Conservation (phyloP, 2,888 invertebrate species). For the Xanthia togata region DNA sequence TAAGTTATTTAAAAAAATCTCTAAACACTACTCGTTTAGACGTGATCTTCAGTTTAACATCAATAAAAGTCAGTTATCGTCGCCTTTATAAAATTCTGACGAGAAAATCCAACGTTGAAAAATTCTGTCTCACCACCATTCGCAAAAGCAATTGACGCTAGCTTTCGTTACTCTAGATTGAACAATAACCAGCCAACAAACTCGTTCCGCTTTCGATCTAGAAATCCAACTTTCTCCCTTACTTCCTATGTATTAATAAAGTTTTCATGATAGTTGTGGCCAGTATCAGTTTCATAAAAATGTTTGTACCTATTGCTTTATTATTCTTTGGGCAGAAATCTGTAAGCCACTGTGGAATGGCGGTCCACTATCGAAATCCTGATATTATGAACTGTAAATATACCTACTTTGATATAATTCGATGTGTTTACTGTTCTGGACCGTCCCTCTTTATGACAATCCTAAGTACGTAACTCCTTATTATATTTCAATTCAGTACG, state of each 20-base stretch:
- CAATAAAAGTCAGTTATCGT: no score
- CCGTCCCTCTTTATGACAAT: not conserved
- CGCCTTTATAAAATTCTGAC: not conserved
- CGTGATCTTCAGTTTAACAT: no score
- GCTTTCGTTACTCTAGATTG: constrained; percentile 15
- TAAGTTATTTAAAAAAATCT: no score
- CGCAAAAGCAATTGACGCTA: constrained; percentile 7
- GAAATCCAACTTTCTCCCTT: constrained; percentile 28
- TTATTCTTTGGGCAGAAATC: constrained; percentile 2
- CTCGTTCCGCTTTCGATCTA: constrained; percentile 26
- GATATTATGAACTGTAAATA: constrained; percentile 48
- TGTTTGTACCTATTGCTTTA: not conserved
- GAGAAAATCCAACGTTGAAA: not conserved
- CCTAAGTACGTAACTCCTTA: not conserved
- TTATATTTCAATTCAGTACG: not conserved
- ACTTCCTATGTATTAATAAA: constrained; percentile 48
- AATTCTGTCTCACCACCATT: not conserved
- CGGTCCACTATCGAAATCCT: constrained; percentile 42
- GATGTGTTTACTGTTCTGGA: not conserved
- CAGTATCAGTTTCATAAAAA: constrained; percentile 16
- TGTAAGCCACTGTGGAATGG: constrained; percentile 16
- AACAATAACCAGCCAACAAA: constrained; percentile 28
- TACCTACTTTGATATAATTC: constrained; percentile 22
- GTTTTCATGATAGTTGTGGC: constrained; percentile 31
- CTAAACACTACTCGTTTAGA: no score